A percentile compares a stretch with the other conserved stretches of the same genome.
phyloP scores from a whole-genome alignment of 1,140 invertebrate genomes.

The Drosophila simulans region DNA sequence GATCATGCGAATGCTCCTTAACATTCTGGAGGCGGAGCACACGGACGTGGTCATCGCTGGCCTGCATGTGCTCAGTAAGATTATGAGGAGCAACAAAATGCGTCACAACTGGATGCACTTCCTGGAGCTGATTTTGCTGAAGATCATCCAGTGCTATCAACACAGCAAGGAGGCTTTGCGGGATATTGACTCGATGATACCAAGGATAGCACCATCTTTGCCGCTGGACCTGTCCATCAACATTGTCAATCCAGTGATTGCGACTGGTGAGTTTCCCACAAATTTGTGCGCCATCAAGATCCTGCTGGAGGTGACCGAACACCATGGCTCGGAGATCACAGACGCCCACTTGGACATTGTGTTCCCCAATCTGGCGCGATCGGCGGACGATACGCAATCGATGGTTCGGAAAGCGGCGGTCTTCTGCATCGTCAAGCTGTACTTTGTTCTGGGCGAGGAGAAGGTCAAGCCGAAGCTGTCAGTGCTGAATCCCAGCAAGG shows the following conservation, averaged over 20 bases:
- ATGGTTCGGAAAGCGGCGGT: slow-evolving; percentile 96
- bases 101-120: slow-evolving; percentile 92
- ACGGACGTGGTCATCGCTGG: slow-evolving; percentile 90
- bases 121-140: slow-evolving; percentile 94
- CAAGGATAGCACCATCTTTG: slow-evolving; percentile 90
- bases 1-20: slow-evolving; percentile 90
- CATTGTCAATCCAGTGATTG: slow-evolving; percentile 90
- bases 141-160: slow-evolving; percentile 94
- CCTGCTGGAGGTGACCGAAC: slow-evolving; percentile 93
- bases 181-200: slow-evolving; percentile 86
- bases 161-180: slow-evolving; percentile 89
- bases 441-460: slow-evolving; percentile 93
- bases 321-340: slow-evolving; percentile 88
- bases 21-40: slow-evolving; percentile 89
- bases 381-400: slow-evolving; percentile 95
- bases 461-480: slow-evolving; percentile 91
- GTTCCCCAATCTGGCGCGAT: slow-evolving; percentile 94
- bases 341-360: slow-evolving; percentile 91
- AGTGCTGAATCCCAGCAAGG: slow-evolving; percentile 92
- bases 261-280: slow-evolving; percentile 92
- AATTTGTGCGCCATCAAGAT: slow-evolving; percentile 97
- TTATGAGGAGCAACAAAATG: slow-evolving; percentile 91
- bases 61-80: slow-evolving; percentile 91
- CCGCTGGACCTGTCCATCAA: slow-evolving; percentile 89
- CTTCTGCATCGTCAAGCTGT: slow-evolving; percentile 97